Evolutionary conservation across 2,113 vertebrate species (phyloP), one percentile per base, ranked within the genome.

Genomic region (Cyanoramphus novaezelandiae): DNA sequence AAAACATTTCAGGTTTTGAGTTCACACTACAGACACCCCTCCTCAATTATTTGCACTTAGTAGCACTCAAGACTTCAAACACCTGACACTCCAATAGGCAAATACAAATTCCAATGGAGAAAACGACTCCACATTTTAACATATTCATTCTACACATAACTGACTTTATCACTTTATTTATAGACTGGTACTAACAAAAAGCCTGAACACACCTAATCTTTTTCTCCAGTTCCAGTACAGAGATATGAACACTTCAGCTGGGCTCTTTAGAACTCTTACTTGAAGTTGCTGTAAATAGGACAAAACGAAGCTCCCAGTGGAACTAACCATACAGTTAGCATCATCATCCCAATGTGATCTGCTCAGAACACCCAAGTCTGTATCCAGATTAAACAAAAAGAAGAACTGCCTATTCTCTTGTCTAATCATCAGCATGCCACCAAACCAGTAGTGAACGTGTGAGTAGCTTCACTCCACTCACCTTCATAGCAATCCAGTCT

Each of bases 401-500:
- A 44, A 31, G 11, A 7, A 33, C 50, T 16, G 25, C 4, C 31
- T 52, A 8, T 4, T 63, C 35, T 41, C 31, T 65, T 14, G 9
- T 33, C 46, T 28, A 13, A 8, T 3, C n/a, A 10, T 0, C 76
- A 37, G 6, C 63, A 10, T 33, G 6, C 13, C 7, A 12, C 10
- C 33, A 27, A 21, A 24, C 7, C 49, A n/a, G 6, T 2, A 14
- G 17, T 2, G 37, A 9, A 29, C 2, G 4, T 1, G 15, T 0
- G 16, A 33, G 47, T 2, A 62, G 74, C 23, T 60, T 6, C 24
- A 8, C 13, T 6, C 12, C 47, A 65, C 97, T 80, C 96, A 97
- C 99, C 99, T 98, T 99, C 99, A 1, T 99, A 99, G 96, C 99
- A 99, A 97, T 99, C 99, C 13, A 99, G 98, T 29, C 99, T 97